Conservation (phyloP, 2,113 vertebrate genomes). For the Tringa solitaria region DNA sequence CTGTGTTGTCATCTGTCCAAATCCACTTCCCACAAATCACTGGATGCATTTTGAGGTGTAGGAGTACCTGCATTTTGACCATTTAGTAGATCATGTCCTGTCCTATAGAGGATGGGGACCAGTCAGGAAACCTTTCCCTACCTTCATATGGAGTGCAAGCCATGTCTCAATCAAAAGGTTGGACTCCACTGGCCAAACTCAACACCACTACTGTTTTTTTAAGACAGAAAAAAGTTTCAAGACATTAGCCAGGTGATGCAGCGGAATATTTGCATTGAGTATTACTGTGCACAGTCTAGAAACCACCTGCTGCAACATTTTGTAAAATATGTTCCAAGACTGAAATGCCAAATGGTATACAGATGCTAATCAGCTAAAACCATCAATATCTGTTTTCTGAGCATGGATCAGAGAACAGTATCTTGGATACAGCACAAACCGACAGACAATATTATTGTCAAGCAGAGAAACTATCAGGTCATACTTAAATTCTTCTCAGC, state of each 20-base stretch:
- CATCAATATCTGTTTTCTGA: slow-evolving; percentile 50
- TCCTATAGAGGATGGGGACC: neutral
- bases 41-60: neutral
- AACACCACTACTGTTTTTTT: neutral
- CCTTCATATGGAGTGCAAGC: neutral
- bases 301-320: slow-evolving; percentile 27
- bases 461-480: slow-evolving; percentile 32
- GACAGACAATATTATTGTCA: slow-evolving; percentile 47
- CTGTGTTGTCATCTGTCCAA: neutral
- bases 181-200: neutral
- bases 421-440: slow-evolving; percentile 46
- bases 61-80: neutral
- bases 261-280: neutral
- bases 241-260: neutral
- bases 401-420: slow-evolving; percentile 32
- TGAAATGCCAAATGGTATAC: slow-evolving; percentile 30
- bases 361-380: slow-evolving; percentile 54
- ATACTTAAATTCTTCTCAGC: slow-evolving; percentile 45
- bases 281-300: neutral
- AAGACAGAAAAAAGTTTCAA: neutral
- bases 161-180: neutral
- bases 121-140: neutral
- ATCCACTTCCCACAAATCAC: neutral
- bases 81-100: neutral
- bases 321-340: slow-evolving; percentile 26